Evolutionary conservation across 1,140 invertebrate species (phyloP), one percentile per base, ranked within the genome.

Genomic region (Luehdorfia chinensis): DNA sequence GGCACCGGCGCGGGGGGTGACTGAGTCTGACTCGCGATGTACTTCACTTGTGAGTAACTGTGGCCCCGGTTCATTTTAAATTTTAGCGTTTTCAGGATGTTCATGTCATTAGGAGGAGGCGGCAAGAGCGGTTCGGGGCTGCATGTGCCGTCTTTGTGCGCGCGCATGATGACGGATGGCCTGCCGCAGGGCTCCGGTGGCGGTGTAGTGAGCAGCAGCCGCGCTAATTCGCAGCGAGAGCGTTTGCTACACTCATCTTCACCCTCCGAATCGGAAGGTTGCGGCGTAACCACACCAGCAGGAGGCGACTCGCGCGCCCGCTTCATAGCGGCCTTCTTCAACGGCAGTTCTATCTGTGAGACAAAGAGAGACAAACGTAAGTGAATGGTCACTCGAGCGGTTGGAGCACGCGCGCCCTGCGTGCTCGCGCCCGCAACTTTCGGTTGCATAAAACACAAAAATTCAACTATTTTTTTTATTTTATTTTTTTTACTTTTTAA

Each of bases 131-230:
- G 79, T 48, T 88, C 88, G 39, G 90, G 90, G 44, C 87, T 90
- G 79, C 90, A 93, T 21, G 91, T 91, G 19, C 94, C 94, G 63
- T 93, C 92, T 43, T 92, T 91, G 64, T 93, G 92, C 0, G 92
- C 94, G 45, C 90, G 90, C 92, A 95, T 95, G 53, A 96, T 96
- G 45, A 96, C 94, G 2, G 87, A 88, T 41, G 84, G 77, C 11
- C 75, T 55, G 28, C 48, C 45, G 54, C 71, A 66, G 47, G 80
- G 75, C 66, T 87, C 83, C 19, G 85, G 85, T 43, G 87, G 86
- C 21, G 84, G 84, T 33, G 84, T 84, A 32, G 69, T 67, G 8
- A 76, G 78, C 33, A 87, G 71, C 41, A 83, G 75, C 3, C 84
- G 63, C 44, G 74, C 81, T 43, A 87, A 62, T 50, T 87, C 87